These are phyloP conservation scores for Rhincodon typus DNA, from an alignment of 2,797 vertebrate genomes.

Conservation along the genomic window DNA sequence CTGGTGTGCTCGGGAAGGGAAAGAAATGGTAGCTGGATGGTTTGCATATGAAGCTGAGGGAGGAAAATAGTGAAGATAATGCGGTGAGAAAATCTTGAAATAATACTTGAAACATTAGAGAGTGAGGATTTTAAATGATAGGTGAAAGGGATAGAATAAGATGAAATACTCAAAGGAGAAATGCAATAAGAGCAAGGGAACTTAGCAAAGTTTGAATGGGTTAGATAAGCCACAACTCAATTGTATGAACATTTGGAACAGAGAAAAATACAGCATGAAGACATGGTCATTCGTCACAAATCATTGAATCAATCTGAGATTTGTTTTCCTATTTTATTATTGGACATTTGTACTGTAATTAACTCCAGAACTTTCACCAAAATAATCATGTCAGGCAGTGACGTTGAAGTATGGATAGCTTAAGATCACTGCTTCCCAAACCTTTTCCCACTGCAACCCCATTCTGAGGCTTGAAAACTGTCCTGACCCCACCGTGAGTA, in stretches of 20 bases:
- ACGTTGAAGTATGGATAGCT: not conserved
- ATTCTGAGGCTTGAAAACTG: too few species aligned
- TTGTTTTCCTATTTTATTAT: not conserved
- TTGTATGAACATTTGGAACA: not conserved
- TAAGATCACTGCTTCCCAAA: too few species aligned
- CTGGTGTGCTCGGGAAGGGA: too few species aligned
- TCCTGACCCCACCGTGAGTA: too few species aligned
- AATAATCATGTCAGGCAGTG: not conserved
- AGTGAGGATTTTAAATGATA: not conserved
- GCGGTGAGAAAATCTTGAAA: not conserved
- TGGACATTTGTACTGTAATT: not conserved
- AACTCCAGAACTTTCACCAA: not conserved
- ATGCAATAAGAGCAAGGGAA: not conserved
- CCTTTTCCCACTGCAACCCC: too few species aligned
- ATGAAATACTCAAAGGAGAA: not conserved
- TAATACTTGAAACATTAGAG: not conserved
- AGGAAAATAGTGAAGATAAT: too few species aligned
- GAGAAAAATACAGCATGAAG: not conserved
- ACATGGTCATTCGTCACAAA: too few species aligned
- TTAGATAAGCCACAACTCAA: not conserved
- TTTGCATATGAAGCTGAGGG: too few species aligned
- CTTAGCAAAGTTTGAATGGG: not conserved
- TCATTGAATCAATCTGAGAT: too few species aligned
- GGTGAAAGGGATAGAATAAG: too few species aligned
- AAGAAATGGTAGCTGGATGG: too few species aligned